A percentile compares a stretch with the other conserved stretches of the same genome.
phyloP scores from a whole-genome alignment of 2,888 invertebrate genomes.

The Drosophila ustulata region DNA sequence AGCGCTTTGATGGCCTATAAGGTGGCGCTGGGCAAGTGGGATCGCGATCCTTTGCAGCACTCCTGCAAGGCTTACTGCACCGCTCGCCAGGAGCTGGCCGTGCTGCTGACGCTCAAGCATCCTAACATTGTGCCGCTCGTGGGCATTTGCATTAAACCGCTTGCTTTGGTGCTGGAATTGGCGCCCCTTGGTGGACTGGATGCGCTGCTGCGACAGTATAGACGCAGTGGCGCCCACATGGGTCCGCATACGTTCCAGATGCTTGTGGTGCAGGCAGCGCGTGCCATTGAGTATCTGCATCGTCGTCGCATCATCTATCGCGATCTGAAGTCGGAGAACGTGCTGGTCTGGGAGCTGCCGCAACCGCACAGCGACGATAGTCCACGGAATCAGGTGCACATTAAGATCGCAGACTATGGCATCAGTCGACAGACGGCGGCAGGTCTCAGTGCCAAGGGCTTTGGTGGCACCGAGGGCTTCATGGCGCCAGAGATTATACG shows the following conservation, averaged over 20 bases:
- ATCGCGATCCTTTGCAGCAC: slow-evolving; percentile 95
- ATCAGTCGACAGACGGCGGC: slow-evolving; percentile 93
- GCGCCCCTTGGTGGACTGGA: slow-evolving; percentile 97
- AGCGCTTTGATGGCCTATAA: slow-evolving; percentile 85
- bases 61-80: slow-evolving; percentile 98
- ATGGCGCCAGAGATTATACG: slow-evolving; percentile 99
- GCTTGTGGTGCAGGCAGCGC: slow-evolving; percentile 94
- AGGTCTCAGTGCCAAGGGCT: slow-evolving; percentile 95
- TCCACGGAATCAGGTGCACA: slow-evolving; percentile 90
- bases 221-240: slow-evolving; percentile 93
- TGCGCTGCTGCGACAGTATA: slow-evolving; percentile 92
- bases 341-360: slow-evolving; percentile 98
- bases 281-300: slow-evolving; percentile 98
- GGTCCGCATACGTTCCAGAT: slow-evolving; percentile 93
- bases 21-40: slow-evolving; percentile 95
- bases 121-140: slow-evolving; percentile 96
- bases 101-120: slow-evolving; percentile 93
- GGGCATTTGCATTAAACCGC: slow-evolving; percentile 94
- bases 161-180: slow-evolving; percentile 94
- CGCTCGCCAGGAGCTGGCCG: slow-evolving; percentile 96
- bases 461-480: slow-evolving; percentile 99
- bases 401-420: slow-evolving; percentile 99
- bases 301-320: slow-evolving; percentile 95
- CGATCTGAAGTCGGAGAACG: slow-evolving; percentile 95
- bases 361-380: slow-evolving; percentile 88